Evolutionary conservation across 2,888 invertebrate species (phyloP), one percentile per base, ranked within the genome.

Genomic region (Lasiommata megera): DNA sequence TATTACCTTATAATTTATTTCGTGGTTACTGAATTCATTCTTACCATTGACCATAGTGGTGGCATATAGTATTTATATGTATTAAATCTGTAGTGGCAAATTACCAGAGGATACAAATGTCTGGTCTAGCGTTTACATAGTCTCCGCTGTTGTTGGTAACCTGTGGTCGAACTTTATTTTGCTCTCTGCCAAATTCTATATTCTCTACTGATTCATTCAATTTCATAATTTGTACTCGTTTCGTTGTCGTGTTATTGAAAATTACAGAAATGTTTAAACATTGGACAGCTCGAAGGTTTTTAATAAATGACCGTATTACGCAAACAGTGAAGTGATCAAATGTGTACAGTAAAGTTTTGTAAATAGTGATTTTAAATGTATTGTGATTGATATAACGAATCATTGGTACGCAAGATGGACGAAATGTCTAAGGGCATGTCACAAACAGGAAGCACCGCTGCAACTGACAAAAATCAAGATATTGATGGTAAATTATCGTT

Each of bases 401-500:
- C 79, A 81, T 84, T 88, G 87, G 84, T 82, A 82, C 79, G 87
- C 89, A 90, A 90, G 88, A 90, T 90, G 89, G 89, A 90, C 89
- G 89, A 90, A 90, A 85, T 88, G 89, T 89, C 84, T 88, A 88
- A 82, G 88, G 88, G 88, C 84, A 89, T 89, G 88, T 88, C 89
- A 90, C 88, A 85, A 89, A 88, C 89, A 88, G 89, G 89, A 89
- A 90, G 86, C 87, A 79, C 83, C 79, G 80, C 81, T 80, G 74
- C 81, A 86, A 88, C 88, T 83, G 88, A 89, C 84, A 85, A 88
- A 84, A 83, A 80, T 84, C 79, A 82, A 80, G 85, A 88, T 76
- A 80, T 77, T 74, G 79, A 88, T 82, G 89, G 89, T 89, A 85
- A 85, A 74, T 79, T 74, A 67, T 66, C 29, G 29, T 16, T 34